Evolutionary conservation across 2,113 vertebrate genomes (phyloP).

Genomic region (Nyctereutes procyonoides): DNA sequence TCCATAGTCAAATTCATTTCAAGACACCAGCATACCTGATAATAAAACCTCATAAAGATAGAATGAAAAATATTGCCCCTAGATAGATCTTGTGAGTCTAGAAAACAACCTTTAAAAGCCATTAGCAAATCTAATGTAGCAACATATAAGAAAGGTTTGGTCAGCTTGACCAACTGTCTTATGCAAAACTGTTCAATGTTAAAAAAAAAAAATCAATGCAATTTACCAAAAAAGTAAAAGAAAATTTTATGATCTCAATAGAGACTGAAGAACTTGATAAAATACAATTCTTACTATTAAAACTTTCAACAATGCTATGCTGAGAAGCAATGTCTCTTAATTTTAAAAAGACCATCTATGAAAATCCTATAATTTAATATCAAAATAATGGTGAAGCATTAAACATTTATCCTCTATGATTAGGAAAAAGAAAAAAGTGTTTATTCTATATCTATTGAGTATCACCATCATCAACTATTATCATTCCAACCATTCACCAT

Average conservation of each 20-base stretch:
- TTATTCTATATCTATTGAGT: not conserved
- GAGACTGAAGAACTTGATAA: not conserved
- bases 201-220: not conserved
- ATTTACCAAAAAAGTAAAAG: not conserved
- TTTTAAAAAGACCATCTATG: not conserved
- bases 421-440: not conserved
- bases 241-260: not conserved
- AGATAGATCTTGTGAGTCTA: not conserved
- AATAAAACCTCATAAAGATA: not conserved
- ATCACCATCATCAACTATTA: not conserved
- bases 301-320: not conserved
- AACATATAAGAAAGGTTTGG: not conserved
- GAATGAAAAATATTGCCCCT: not conserved
- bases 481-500: not conserved
- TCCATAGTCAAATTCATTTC: not conserved
- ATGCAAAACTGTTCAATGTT: not conserved
- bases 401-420: not conserved
- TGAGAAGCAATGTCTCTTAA: not conserved
- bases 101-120: not conserved
- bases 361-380: not conserved
- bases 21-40: not conserved
- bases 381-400: not conserved
- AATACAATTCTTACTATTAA: not conserved
- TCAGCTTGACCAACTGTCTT: not conserved
- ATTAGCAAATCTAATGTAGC: not conserved